Conservation (phyloP, 2,888 invertebrate species). For the Aleiodes testaceus region DNA sequence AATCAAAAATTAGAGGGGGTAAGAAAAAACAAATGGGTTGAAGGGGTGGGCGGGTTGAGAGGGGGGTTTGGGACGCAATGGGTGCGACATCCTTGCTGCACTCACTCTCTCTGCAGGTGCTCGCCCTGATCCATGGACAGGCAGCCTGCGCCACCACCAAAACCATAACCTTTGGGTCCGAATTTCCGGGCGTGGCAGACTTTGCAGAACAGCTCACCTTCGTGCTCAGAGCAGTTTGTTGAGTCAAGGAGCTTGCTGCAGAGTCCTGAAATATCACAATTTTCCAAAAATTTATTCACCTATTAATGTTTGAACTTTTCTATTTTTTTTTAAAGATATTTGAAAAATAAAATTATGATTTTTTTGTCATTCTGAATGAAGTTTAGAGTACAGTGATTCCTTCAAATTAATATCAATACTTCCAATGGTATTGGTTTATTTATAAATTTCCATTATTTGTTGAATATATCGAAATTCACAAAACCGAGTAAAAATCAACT, state of each 20-base stretch:
- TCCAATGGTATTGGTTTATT: too few relatives aligned
- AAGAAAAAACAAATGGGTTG: constrained; percentile 8
- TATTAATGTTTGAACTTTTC: too few relatives aligned
- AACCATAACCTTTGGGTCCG: constrained; percentile 98
- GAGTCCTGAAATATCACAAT: constrained; percentile 79
- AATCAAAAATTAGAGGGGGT: constrained; percentile 35
- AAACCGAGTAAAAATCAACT: background rate
- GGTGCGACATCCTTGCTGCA: constrained; percentile 67
- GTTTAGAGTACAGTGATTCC: too few relatives aligned
- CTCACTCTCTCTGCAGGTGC: constrained; percentile 90
- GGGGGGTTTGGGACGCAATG: constrained; percentile 69
- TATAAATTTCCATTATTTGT: too few relatives aligned
- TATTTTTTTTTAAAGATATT: too few relatives aligned
- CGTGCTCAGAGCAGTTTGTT: constrained; percentile 98
- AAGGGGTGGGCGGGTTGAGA: constrained; percentile 38
- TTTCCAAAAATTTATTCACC: background rate
- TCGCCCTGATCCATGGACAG: constrained; percentile 96
- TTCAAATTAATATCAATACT: too few relatives aligned
- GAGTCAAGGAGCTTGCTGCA: constrained; percentile 99
- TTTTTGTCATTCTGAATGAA: too few relatives aligned
- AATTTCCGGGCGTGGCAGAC: constrained; percentile 97
- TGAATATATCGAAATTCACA: too few relatives aligned
- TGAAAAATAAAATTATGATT: too few relatives aligned
- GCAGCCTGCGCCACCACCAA: constrained; percentile 98
- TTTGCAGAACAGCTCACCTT: constrained; percentile 97